Evolutionary conservation across 1,140 invertebrate species (phyloP).

Genomic region (Rhopalosiphum maidis): DNA sequence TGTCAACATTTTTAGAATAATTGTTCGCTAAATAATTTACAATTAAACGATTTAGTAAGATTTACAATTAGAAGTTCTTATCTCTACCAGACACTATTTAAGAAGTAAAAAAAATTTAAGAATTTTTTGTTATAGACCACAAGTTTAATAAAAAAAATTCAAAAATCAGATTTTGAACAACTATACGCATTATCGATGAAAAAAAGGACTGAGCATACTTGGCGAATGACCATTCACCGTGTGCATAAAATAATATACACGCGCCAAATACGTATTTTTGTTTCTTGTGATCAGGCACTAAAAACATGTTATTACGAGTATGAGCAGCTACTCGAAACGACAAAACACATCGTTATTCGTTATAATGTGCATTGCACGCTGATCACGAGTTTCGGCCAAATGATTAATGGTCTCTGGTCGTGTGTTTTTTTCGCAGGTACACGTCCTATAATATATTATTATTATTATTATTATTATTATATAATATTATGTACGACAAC

Average conservation of each 20-base stretch:
- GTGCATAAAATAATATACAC: neutral
- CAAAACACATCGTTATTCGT: neutral
- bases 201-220: neutral
- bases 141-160: neutral
- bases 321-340: neutral
- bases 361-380: neutral
- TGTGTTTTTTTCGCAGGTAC: constrained; percentile 11
- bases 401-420: neutral
- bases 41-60: neutral
- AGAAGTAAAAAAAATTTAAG: neutral
- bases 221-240: neutral
- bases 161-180: neutral
- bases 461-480: neutral
- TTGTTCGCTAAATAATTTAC: too few species aligned
- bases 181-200: neutral
- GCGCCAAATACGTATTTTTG: neutral
- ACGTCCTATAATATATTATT: neutral
- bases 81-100: neutral
- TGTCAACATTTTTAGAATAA: neutral
- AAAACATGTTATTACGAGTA: neutral
- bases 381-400: neutral
- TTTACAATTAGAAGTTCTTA: neutral
- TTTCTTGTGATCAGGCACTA: neutral
- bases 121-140: neutral
- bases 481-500: neutral